phyloP scores from a whole-genome alignment of 2,888 invertebrate genomes.

The Callosobruchus maculatus region DNA sequence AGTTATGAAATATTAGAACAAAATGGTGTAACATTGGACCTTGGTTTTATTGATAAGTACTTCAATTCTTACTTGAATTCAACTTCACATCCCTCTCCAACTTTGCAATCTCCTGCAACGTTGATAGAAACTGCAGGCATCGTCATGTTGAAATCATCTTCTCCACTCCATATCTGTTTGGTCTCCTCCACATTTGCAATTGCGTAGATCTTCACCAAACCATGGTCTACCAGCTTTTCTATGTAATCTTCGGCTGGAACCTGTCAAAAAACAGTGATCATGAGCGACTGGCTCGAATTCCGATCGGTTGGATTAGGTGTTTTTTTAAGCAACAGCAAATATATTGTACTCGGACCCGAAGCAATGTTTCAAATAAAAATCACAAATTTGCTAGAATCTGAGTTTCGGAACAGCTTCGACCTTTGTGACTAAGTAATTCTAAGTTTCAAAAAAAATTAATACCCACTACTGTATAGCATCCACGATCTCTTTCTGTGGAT shows the following conservation, averaged over 20 bases:
- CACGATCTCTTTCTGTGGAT: no score
- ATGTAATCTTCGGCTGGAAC: conserved; percentile 62
- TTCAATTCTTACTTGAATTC: conserved; percentile 46
- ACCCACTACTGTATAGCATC: no score
- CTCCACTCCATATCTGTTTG: conserved; percentile 76
- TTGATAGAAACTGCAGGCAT: conserved; percentile 68
- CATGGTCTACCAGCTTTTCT: conserved; percentile 76
- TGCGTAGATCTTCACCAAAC: conserved; percentile 74
- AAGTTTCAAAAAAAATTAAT: no score
- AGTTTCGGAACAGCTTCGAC: no score
- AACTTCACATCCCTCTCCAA: conserved; percentile 56
- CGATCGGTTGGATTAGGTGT: no score
- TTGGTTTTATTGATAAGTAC: background rate
- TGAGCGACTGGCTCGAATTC: no score
- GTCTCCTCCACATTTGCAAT: conserved; percentile 76
- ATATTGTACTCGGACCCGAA: no score
- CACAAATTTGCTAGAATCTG: no score
- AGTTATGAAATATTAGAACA: background rate
- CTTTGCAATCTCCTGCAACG: conserved; percentile 50
- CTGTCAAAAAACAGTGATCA: conserved; percentile 44
- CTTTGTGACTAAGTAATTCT: no score
- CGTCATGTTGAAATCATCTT: conserved; percentile 76
- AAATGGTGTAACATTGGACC: background rate
- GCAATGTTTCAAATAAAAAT: no score
- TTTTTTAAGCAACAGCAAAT: no score